phyloP scores from a whole-genome alignment of 2,888 invertebrate species.

The Adineta ricciae region DNA sequence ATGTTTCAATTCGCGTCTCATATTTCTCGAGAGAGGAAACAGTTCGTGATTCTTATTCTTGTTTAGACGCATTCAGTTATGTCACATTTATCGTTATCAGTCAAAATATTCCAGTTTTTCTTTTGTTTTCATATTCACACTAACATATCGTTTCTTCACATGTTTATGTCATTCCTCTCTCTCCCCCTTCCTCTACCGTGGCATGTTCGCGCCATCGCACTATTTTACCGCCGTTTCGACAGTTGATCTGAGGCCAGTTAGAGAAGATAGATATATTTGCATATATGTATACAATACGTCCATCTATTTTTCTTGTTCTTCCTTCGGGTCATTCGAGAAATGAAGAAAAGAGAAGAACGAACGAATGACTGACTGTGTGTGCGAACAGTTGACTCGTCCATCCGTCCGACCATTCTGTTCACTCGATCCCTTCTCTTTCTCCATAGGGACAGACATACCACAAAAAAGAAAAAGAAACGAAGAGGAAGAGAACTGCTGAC shows the following conservation, averaged over 20 bases:
- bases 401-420: neutral
- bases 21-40: neutral
- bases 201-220: neutral
- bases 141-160: neutral
- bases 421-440: neutral
- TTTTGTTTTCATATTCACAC: neutral
- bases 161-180: neutral
- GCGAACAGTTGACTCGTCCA: neutral
- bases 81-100: neutral
- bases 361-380: neutral
- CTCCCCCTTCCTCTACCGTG: neutral
- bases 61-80: neutral
- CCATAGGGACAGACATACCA: neutral
- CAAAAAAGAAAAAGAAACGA: neutral
- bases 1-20: neutral
- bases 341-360: neutral
- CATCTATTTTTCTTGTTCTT: conserved; percentile 9
- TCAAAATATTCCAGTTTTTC: neutral
- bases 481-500: neutral
- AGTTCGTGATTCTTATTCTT: neutral
- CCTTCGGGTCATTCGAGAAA: conserved; percentile 9
- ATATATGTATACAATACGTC: neutral
- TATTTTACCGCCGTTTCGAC: neutral
- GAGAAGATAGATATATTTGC: neutral
- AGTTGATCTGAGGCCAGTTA: neutral